These are phyloP conservation scores for Tachina lurida DNA, from an alignment of 2,888 invertebrate genomes.

Conservation along the genomic window DNA sequence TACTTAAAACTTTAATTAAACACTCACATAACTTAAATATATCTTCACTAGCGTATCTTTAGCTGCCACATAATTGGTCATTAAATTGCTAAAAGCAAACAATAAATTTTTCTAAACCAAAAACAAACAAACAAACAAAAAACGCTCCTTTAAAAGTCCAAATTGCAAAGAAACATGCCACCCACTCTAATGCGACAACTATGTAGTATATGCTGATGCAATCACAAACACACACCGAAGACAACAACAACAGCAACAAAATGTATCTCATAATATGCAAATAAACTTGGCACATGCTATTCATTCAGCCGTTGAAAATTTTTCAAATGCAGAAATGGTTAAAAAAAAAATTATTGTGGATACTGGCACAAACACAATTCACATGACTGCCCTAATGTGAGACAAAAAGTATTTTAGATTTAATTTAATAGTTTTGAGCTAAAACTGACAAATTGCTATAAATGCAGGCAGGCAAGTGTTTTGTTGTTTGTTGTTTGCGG, in stretches of 20 bases:
- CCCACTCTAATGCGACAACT: slow-evolving; percentile 26
- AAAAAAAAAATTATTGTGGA: slow-evolving; percentile 15
- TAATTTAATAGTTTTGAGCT: slow-evolving; percentile 43
- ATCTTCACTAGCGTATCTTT: not conserved
- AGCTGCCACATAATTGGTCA: slow-evolving; percentile 38
- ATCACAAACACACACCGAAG: not conserved
- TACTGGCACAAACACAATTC: slow-evolving; percentile 37
- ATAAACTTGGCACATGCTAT: slow-evolving; percentile 67
- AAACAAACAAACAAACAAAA: not conserved
- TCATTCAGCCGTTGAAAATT: slow-evolving; percentile 25
- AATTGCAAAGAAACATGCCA: slow-evolving; percentile 26
- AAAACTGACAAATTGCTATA: slow-evolving; percentile 63
- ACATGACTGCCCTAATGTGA: slow-evolving; percentile 64
- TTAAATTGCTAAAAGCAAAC: slow-evolving; percentile 31
- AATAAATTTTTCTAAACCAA: not conserved
- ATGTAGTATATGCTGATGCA: slow-evolving; percentile 7
- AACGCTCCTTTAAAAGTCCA: slow-evolving; percentile 36
- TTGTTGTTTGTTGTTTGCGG: not conserved
- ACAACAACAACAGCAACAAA: not conserved
- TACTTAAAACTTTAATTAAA: not conserved
- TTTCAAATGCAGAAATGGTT: slow-evolving; percentile 9
- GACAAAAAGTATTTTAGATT: slow-evolving; percentile 29
- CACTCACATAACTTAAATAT: not conserved
- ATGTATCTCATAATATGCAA: slow-evolving; percentile 66
- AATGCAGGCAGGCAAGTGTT: not conserved